phyloP scores from a whole-genome alignment of 2,113 vertebrate species.

The Tautogolabrus adspersus region DNA sequence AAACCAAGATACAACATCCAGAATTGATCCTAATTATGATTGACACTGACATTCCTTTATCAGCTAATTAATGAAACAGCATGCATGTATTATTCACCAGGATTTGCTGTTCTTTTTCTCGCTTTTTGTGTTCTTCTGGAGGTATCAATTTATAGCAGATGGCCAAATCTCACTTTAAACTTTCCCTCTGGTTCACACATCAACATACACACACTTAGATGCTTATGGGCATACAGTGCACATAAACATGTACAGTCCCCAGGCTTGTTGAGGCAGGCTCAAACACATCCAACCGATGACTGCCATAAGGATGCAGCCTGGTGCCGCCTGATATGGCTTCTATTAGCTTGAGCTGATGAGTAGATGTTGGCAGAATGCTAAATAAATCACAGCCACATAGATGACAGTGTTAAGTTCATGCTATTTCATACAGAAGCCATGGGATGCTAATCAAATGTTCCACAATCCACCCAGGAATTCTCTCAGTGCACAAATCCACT shows the following conservation, averaged over 20 bases:
- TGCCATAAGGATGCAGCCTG: conserved; percentile 61
- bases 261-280: conserved; percentile 38
- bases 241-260: conserved; percentile 18
- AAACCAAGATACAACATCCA: conserved; percentile 6
- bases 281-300: conserved; percentile 42
- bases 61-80: conserved; percentile 18
- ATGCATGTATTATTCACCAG: conserved; percentile 14
- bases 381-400: conserved; percentile 54
- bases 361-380: conserved; percentile 56
- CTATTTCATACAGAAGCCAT: conserved; percentile 4
- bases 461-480: conserved; percentile 23
- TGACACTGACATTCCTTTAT: conserved; percentile 11
- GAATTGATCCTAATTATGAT: background rate
- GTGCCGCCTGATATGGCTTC: conserved; percentile 58
- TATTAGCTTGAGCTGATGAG: conserved; percentile 72
- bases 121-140: conserved; percentile 23
- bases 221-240: conserved; percentile 9
- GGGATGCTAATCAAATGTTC: conserved; percentile 26
- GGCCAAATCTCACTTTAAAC: conserved; percentile 21
- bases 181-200: conserved; percentile 32
- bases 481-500: background rate
- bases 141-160: conserved; percentile 12
- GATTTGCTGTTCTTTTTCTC: conserved; percentile 8
- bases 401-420: conserved; percentile 8
- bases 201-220: conserved; percentile 23